phyloP scores from a whole-genome alignment of 2,113 vertebrate genomes.

The Microcebus jonahi region DNA sequence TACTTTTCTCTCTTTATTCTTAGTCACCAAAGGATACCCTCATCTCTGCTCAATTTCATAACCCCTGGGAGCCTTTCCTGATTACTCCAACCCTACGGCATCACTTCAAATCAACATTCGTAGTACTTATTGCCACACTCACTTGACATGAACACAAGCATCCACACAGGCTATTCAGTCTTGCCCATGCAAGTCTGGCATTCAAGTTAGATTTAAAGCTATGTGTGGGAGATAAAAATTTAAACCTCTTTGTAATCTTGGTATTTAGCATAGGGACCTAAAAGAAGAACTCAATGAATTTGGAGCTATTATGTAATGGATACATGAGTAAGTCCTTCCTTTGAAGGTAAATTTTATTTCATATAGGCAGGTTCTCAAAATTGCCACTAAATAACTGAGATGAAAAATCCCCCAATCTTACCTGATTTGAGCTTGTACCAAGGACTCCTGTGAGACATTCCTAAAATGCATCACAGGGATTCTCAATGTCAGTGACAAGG shows the following conservation, averaged over 20 bases:
- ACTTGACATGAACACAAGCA: background rate
- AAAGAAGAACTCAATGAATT: background rate
- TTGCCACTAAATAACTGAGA: background rate
- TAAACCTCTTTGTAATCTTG: background rate
- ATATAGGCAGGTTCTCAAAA: background rate
- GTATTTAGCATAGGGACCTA: background rate
- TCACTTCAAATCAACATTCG: background rate
- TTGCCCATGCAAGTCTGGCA: background rate
- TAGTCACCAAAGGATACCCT: background rate
- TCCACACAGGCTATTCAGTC: background rate
- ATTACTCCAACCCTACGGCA: background rate
- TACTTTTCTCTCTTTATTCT: background rate
- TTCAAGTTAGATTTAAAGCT: background rate
- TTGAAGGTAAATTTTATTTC: background rate
- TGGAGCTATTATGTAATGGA: background rate
- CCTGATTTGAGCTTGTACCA: background rate
- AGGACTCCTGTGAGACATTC: background rate
- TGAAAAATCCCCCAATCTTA: background rate
- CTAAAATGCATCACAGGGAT: background rate
- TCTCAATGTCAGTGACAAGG: background rate
- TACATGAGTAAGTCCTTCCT: background rate
- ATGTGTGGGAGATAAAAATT: background rate
- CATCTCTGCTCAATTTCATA: background rate
- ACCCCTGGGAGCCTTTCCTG: background rate
- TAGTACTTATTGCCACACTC: too few species aligned